Base-by-base conservation (phyloP, 2,888 invertebrate species). In the Metellina segmentata region DNA sequence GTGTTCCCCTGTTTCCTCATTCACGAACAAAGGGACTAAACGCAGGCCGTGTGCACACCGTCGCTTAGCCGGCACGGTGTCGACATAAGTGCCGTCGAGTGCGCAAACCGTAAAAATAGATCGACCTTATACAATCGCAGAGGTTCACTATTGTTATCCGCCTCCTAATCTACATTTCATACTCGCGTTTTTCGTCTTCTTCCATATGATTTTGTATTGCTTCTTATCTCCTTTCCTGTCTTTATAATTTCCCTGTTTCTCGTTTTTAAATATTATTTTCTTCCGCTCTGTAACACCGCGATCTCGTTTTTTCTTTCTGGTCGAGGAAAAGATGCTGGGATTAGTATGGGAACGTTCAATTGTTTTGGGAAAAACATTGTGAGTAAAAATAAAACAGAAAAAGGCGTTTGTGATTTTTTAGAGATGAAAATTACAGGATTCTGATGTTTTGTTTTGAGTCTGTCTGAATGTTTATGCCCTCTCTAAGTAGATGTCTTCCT, bases 71-170 rank as follows among this genome's bases (percentile, higher is more conserved):
- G 88, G 88, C 88, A 69, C 81, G 49, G 19, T 71, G 87, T 49
- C 81, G 78, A 71, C 71, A 70, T 52, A 87, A 91, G 81, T 83
- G 78, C 87, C 89, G 88, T 20, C 79, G 70, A 77, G 11, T 16
- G 71, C 7, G 51, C 70, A 7, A 11, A 9, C 70, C 70, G 75
- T 85, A 90, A 81, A 90, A 87, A 91, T 91, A 87, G 87, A 52
- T 9, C 90, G 53, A 75, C 61, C 72, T 34, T 8, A 20, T 6
- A 78, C 77, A 71, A 83, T 77, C 70, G 51, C 19, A 20, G n/a
- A 13, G 70, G 49, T 82, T 81, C 81, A 71, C 91, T 70, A 91
- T 91, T 91, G 91, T 91, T 91, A 83, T 91, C 77, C 16, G 1
- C n/a, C 69, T 72, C 7, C 70, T 48, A 90, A 90, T 90, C 86